These are phyloP conservation scores for Heliconius erato DNA, from an alignment of 2,888 invertebrate genomes.

Conservation along the genomic window DNA sequence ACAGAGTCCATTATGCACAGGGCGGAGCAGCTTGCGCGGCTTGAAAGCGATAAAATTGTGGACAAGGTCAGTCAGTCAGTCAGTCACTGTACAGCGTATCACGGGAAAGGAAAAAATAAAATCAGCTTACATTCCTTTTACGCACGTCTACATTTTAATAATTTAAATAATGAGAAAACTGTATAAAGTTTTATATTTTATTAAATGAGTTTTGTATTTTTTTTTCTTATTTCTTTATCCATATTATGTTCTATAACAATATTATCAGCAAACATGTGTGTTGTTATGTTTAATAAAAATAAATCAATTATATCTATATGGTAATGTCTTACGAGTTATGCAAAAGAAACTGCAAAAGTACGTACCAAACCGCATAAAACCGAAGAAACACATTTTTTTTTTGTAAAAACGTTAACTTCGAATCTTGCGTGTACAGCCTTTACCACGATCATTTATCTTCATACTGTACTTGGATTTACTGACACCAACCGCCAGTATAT, in stretches of 20 bases:
- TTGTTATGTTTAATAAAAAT: too few relatives aligned
- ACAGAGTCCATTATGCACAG: slow-evolving; percentile 94
- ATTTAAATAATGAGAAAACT: background rate
- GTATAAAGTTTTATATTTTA: background rate
- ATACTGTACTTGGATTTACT: slow-evolving; percentile 32
- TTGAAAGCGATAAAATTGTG: slow-evolving; percentile 93
- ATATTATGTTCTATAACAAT: background rate
- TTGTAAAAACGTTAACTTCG: slow-evolving; percentile 18
- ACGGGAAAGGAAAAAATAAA: slow-evolving; percentile 45
- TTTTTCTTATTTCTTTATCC: background rate
- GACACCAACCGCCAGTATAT: slow-evolving; percentile 20
- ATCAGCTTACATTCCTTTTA: slow-evolving; percentile 42
- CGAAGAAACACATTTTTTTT: slow-evolving; percentile 9
- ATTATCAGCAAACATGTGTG: background rate
- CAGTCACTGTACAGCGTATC: slow-evolving; percentile 58
- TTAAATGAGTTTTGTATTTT: background rate
- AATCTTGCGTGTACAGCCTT: slow-evolving; percentile 34
- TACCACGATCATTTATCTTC: slow-evolving; percentile 32
- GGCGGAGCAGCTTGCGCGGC: slow-evolving; percentile 92
- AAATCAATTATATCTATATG: too few relatives aligned
- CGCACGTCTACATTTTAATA: slow-evolving; percentile 40
- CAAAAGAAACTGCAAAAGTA: slow-evolving; percentile 2
- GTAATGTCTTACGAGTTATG: background rate
- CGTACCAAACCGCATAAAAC: background rate
- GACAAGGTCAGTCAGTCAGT: slow-evolving; percentile 90